phyloP scores from a whole-genome alignment of 2,113 vertebrate genomes.

The Jacana jacana region DNA sequence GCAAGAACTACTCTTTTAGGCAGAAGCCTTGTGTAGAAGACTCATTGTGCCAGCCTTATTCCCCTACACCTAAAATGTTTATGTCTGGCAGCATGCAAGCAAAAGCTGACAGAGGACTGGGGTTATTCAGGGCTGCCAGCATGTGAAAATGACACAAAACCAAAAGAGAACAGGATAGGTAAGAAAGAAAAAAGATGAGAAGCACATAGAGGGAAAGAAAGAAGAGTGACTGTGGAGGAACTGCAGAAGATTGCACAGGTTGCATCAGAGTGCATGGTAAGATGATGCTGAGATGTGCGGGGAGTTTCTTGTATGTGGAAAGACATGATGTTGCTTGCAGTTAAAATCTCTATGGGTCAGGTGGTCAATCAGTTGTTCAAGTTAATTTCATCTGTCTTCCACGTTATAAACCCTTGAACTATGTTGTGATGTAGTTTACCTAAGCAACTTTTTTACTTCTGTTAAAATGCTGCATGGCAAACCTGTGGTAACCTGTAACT shows the following conservation, averaged over 20 bases:
- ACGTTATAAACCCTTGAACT: neutral
- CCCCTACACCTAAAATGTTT: neutral
- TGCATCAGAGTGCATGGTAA: neutral
- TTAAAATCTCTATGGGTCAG: neutral
- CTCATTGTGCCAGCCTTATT: neutral
- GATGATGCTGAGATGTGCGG: neutral
- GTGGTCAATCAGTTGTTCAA: neutral
- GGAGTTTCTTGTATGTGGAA: neutral
- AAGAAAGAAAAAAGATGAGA: neutral
- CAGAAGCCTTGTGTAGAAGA: neutral
- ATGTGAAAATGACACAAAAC: neutral
- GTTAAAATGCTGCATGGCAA: neutral
- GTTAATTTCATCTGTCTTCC: neutral
- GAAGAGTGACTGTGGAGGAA: neutral
- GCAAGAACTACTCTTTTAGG: neutral
- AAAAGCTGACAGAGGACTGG: neutral
- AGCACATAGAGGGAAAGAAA: neutral
- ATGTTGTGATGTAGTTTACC: neutral
- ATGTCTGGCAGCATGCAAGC: neutral
- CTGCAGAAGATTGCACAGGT: neutral
- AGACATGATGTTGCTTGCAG: neutral
- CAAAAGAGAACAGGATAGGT: neutral
- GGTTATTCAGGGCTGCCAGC: neutral
- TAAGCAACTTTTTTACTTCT: neutral
- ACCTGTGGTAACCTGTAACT: neutral